phyloP scores from a whole-genome alignment of 2,797 vertebrate genomes.

The Gambusia yucatana region DNA sequence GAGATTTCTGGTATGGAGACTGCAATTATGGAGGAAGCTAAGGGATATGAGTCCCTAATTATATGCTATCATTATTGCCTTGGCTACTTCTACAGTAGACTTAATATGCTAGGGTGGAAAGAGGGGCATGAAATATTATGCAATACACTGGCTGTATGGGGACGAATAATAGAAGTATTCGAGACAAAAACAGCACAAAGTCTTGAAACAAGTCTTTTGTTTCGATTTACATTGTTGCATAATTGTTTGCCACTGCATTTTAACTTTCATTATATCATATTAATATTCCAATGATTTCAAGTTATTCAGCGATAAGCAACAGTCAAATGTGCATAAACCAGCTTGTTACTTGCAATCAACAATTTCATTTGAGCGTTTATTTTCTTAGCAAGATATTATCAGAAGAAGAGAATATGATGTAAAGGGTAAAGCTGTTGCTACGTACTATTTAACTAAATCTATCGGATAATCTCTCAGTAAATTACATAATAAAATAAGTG shows the following conservation, averaged over 20 bases:
- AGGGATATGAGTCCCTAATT: conserved; percentile 78
- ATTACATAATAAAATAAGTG: neutral
- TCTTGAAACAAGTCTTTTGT: conserved; percentile 23
- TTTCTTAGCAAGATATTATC: conserved; percentile 16
- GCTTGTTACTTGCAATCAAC: neutral
- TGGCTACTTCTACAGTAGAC: conserved; percentile 71
- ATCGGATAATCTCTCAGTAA: neutral
- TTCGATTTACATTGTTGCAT: conserved; percentile 16
- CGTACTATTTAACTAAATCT: neutral
- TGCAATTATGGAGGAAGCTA: conserved; percentile 75
- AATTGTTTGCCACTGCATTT: neutral
- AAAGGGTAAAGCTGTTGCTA: neutral
- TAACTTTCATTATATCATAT: neutral
- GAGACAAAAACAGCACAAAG: conserved; percentile 9
- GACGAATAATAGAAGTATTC: conserved; percentile 40
- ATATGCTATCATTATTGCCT: conserved; percentile 78
- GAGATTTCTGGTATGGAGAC: conserved; percentile 76
- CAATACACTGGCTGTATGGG: conserved; percentile 39
- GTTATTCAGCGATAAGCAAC: neutral
- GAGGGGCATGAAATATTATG: conserved; percentile 47
- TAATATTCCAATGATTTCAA: neutral
- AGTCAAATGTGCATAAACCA: conserved; percentile 1
- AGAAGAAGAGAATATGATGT: conserved; percentile 7
- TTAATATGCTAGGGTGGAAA: conserved; percentile 57
- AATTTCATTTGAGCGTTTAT: neutral